These are phyloP conservation scores for Myiothlypis coronata DNA, from an alignment of 2,797 vertebrate species.

Conservation along the genomic window DNA sequence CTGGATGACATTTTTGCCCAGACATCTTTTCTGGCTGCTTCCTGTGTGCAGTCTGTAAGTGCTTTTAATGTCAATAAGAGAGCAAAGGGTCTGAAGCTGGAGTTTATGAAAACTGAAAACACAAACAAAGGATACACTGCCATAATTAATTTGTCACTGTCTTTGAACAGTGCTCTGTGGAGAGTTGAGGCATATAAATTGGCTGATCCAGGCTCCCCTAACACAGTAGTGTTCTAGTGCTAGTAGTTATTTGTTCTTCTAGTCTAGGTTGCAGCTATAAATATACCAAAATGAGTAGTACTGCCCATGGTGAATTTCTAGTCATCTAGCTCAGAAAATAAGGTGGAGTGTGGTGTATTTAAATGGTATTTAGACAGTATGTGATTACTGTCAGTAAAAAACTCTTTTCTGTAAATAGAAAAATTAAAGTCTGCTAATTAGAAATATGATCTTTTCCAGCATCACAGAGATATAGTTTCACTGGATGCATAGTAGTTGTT, in stretches of 20 bases:
- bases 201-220: not conserved
- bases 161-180: not conserved
- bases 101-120: not conserved
- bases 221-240: not conserved
- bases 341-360: not conserved
- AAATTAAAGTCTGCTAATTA: not conserved
- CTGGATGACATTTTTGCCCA: constrained; percentile 29
- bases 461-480: not conserved
- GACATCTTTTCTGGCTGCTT: constrained; percentile 29
- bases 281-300: not conserved
- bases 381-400: not conserved
- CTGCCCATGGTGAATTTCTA: not conserved
- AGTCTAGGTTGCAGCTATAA: not conserved
- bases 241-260: not conserved
- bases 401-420: not conserved
- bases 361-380: not conserved
- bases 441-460: not conserved
- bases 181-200: not conserved
- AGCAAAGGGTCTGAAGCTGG: not conserved
- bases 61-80: not conserved
- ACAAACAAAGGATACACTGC: not conserved
- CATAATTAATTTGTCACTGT: not conserved
- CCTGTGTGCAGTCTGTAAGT: constrained; percentile 12
- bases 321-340: not conserved
- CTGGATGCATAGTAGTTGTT: not conserved